Evolutionary conservation across 2,797 vertebrate genomes (phyloP).

Genomic region (Gadopsis bispinosus): DNA sequence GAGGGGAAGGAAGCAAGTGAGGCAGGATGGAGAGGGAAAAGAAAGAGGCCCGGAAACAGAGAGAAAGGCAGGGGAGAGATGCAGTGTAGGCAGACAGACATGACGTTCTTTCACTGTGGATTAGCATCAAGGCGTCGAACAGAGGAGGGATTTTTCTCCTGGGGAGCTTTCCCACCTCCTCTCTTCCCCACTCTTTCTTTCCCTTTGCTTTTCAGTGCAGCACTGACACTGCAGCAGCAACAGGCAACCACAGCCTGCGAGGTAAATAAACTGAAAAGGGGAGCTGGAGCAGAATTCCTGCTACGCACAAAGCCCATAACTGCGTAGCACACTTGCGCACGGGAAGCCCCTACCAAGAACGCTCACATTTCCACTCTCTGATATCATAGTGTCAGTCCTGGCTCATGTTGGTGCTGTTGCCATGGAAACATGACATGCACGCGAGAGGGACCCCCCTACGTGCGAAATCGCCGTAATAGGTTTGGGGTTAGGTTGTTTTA

Average conservation of each 20-base stretch:
- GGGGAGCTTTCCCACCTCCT: conserved; percentile 61
- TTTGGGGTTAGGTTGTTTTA: conserved; percentile 23
- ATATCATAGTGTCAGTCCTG: conserved; percentile 20
- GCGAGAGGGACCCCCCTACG: not conserved
- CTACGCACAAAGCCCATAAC: not conserved
- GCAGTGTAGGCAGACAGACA: conserved; percentile 67
- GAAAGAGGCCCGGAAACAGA: conserved; percentile 24
- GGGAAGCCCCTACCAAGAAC: conserved; percentile 29
- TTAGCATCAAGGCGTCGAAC: conserved; percentile 74
- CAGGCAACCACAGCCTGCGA: conserved; percentile 28
- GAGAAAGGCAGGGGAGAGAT: conserved; percentile 27
- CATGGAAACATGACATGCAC: conserved; percentile 68
- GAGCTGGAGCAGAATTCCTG: conserved; percentile 18
- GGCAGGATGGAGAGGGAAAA: conserved; percentile 32
- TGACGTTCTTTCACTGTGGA: conserved; percentile 72
- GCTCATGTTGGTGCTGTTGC: conserved; percentile 71
- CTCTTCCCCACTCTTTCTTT: not conserved
- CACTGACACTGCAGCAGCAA: conserved; percentile 46
- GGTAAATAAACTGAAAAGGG: conserved; percentile 10
- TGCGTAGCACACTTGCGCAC: conserved; percentile 3
- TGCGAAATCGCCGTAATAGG: conserved; percentile 37
- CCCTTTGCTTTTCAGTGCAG: conserved; percentile 25
- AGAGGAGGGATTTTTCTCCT: conserved; percentile 74
- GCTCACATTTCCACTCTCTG: conserved; percentile 21
- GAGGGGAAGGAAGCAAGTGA: conserved; percentile 32